Evolutionary conservation across 1,140 invertebrate species (phyloP), one percentile per base, ranked within the genome.

Genomic region (Oreohelix idahoensis): DNA sequence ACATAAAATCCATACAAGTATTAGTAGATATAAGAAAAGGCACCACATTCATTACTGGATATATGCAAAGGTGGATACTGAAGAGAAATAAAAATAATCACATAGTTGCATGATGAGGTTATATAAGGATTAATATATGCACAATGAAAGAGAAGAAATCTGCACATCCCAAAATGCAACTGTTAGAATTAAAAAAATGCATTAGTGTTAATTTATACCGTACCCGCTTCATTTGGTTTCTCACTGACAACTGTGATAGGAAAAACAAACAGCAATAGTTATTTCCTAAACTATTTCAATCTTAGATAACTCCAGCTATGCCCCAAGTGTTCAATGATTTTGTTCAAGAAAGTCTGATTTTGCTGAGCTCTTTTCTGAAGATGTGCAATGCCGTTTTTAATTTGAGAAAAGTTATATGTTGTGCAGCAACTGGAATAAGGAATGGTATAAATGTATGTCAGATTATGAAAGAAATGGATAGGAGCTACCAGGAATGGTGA

Each of bases 211-310:
- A 1, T 39, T 79, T 71, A 81, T 81, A 81, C 79, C 79, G 79
- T 81, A 81, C 79, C 79, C 79, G 79, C 45, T 81, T 81, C 79
- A 81, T 81, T 81, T 81, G 79, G 69, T 73, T 73, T 81, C 79
- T 71, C 70, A 81, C 79, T 29, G 79, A 81, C 35, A 81, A 81
- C 79, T 81, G 79, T 71, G 35, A 58, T 58, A 58, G 51, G 51
- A 58, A 58, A 58, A 58, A 58, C 51, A 58, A 58, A 58, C 23
- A 58, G 26, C 26, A 58, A 26, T 26, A 58, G 51, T 58, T 58
- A 58, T 23, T 58, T 58, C 51, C 51, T 58, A 58, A 2, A 11
- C 23, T 58, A 26, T 58, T 26, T 58, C 26, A 58, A 10, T 49
- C 45, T 49, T 10, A 4, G 26, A 17, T 58, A 20, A 58, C 51